These are phyloP conservation scores for Sylvilagus floridanus DNA, from an alignment of 2,797 vertebrate genomes.

Conservation along the genomic window DNA sequence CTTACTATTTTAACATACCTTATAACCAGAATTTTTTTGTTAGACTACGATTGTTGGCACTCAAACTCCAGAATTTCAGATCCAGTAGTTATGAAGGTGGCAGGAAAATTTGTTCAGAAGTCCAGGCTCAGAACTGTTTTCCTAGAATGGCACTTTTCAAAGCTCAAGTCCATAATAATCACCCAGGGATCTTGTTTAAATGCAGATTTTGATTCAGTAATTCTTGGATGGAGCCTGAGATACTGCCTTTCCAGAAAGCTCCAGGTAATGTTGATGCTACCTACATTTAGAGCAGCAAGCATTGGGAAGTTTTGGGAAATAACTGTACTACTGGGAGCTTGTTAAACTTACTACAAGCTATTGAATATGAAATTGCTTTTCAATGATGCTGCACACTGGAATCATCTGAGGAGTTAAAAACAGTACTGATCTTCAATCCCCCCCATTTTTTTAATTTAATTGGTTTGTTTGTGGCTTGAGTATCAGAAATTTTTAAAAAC, in stretches of 20 bases:
- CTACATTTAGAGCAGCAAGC: background rate
- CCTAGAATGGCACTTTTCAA: background rate
- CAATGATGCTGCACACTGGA: background rate
- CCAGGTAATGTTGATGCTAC: accelerated
- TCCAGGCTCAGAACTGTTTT: background rate
- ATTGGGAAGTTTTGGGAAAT: background rate
- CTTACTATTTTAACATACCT: background rate
- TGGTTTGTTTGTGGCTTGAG: background rate
- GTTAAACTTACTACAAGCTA: background rate
- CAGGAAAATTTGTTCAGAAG: background rate
- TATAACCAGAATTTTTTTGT: background rate
- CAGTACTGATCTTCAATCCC: background rate
- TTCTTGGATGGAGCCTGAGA: background rate
- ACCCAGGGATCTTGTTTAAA: background rate
- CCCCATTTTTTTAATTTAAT: background rate
- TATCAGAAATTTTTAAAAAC: background rate
- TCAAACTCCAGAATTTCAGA: background rate
- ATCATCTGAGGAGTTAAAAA: background rate
- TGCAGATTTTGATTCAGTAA: background rate
- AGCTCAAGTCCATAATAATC: background rate
- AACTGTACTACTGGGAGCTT: no score
- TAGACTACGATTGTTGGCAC: background rate
- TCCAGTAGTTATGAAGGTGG: background rate
- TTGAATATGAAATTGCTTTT: constrained; percentile 9
- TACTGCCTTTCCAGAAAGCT: background rate